Evolutionary conservation across 1,140 invertebrate genomes (phyloP), one percentile per base, ranked within the genome.

Genomic region (Rhopalosiphum padi): DNA sequence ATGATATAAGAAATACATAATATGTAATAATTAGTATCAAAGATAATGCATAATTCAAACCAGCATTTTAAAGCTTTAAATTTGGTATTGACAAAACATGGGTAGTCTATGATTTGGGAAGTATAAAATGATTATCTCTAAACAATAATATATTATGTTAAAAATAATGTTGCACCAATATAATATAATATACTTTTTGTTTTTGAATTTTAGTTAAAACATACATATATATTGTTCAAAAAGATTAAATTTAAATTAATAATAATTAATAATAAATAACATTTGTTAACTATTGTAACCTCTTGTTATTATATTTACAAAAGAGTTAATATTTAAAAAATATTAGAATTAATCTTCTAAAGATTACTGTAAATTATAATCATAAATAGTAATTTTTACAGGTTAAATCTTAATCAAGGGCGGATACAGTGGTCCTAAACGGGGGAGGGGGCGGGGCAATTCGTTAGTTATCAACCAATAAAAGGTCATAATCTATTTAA

Each of bases 231-330:
- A 77, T n/a, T 77, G 5, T n/a, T 77, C 22, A 22, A 77, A 77
- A 77, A 68, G 9, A 77, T n/a, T 77, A n/a, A 77, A 77, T 77
- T n/a, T 18, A 77, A n/a, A 77, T 68, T 0, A 68, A 68, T 60
- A 60, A 30, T 15, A 60, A 30, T n/a, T n/a, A 68, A 68, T 77
- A 77, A 41, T 41, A 41, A 41, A 41, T 41, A 41, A 68, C 0
- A 68, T 68, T n/a, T 68, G 4, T 30, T 18, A n/a, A 0, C 15
- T 35, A 68, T 35, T 77, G 5, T 77, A 5, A 5, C n/a, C 30
- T 77, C 60, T 77, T n/a, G 15, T n/a, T 68, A n/a, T n/a, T 77
- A n/a, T 77, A n/a, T 77, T 77, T 77, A 77, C 60, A 77, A 77
- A 60, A 60, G 5, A 30, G 25, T 60, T 60, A 15, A 77, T 35